Conservation (phyloP, 2,888 invertebrate genomes). For the Odontothrips loti region DNA sequence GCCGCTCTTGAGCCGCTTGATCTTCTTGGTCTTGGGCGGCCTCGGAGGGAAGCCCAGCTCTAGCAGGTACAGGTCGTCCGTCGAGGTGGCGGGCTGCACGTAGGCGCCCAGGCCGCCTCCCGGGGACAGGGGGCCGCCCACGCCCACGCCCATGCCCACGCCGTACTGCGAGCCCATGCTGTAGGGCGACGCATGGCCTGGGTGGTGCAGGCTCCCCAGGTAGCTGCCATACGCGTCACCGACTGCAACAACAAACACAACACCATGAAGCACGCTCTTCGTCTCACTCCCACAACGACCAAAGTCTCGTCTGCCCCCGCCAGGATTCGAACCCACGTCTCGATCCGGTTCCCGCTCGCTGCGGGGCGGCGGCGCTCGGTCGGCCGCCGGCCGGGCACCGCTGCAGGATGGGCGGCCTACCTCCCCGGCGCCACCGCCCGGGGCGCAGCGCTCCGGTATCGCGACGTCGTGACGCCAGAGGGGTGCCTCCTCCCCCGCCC, state of each 20-base stretch:
- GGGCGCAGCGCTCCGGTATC: not conserved
- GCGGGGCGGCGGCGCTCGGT: no score
- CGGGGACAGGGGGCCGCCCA: slow-evolving; percentile 50
- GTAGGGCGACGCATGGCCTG: slow-evolving; percentile 46
- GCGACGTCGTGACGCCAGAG: not conserved
- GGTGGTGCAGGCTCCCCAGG: slow-evolving; percentile 49
- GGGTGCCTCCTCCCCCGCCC: not conserved
- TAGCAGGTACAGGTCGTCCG: slow-evolving; percentile 80
- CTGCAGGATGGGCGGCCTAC: slow-evolving; percentile 31
- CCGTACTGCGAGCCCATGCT: slow-evolving; percentile 39
- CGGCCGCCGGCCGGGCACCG: slow-evolving; percentile 34
- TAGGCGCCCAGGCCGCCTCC: slow-evolving; percentile 36
- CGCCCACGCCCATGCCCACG: slow-evolving; percentile 44
- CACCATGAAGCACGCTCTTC: no score
- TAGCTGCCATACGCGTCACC: slow-evolving; percentile 61
- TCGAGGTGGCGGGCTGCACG: slow-evolving; percentile 68
- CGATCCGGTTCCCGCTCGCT: no score
- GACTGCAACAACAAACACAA: slow-evolving; percentile 50
- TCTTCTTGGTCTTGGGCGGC: slow-evolving; percentile 73
- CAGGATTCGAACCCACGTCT: no score
- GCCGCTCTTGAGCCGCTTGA: slow-evolving; percentile 70
- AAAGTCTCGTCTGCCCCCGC: no score
- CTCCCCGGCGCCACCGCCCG: not conserved
- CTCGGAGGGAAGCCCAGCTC: slow-evolving; percentile 71
- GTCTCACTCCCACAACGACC: no score